Evolutionary conservation across 1,140 invertebrate genomes (phyloP).

Genomic region (Asobara japonica): DNA sequence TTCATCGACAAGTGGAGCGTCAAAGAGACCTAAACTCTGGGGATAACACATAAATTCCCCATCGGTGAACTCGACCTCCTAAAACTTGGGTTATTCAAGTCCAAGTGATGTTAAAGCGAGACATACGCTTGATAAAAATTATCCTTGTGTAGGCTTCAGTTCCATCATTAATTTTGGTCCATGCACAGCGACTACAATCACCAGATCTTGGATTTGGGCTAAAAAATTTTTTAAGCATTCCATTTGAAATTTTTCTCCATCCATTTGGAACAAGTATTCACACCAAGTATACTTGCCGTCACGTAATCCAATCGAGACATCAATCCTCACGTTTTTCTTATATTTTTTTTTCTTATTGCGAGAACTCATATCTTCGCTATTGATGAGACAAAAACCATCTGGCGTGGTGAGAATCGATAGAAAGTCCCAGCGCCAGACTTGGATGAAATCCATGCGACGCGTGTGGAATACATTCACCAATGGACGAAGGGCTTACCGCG

Average conservation of each 20-base stretch:
- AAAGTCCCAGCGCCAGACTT: background rate
- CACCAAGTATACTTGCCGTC: too few species aligned
- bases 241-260: too few species aligned
- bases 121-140: background rate
- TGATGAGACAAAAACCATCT: background rate
- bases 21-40: background rate
- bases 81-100: background rate
- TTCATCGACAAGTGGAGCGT: constrained; percentile 15
- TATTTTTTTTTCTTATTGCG: background rate
- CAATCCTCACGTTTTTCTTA: background rate
- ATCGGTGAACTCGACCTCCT: background rate
- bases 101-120: background rate
- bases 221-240: too few species aligned
- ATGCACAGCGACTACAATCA: too few species aligned
- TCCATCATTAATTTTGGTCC: too few species aligned
- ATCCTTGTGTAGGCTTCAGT: too few species aligned
- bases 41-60: background rate
- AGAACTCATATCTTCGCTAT: background rate
- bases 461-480: background rate
- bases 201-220: too few species aligned
- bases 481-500: background rate
- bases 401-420: background rate
- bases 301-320: background rate
- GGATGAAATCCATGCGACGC: background rate
- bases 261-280: too few species aligned